Conservation (phyloP, 1,140 invertebrate genomes). For the Psilanteris sp. region DNA sequence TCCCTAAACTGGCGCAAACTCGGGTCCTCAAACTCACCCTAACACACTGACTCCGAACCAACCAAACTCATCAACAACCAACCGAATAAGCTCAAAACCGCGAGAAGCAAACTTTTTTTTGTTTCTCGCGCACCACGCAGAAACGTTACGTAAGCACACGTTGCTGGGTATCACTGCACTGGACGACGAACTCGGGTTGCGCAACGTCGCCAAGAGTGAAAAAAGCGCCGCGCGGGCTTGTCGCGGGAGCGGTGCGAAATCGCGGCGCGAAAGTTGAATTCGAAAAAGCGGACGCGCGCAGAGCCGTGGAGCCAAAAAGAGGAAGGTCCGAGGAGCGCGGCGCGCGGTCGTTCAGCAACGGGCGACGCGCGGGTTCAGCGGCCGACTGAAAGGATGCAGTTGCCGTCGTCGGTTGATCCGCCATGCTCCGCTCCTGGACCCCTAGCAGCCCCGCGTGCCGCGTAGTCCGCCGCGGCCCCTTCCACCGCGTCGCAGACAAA, state of each 20-base stretch:
- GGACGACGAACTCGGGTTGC: slow-evolving; percentile 6
- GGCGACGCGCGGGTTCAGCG: slow-evolving; percentile 79
- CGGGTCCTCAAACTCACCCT: neutral
- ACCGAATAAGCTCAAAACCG: neutral
- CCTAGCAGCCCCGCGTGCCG: slow-evolving; percentile 70
- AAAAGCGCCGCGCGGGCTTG: no score
- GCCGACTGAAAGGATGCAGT: slow-evolving; percentile 80
- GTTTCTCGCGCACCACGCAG: slow-evolving; percentile 19
- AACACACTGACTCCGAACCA: neutral
- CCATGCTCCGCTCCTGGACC: slow-evolving; percentile 76
- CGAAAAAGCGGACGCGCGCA: no score
- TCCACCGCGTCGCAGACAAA: slow-evolving; percentile 74
- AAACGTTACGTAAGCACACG: slow-evolving; percentile 43
- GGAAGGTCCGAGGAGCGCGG: neutral
- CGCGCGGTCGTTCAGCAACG: slow-evolving; percentile 57
- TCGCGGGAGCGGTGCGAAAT: no score
- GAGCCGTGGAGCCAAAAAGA: no score
- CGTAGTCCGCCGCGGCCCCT: slow-evolving; percentile 62
- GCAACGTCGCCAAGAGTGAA: slow-evolving; percentile 1
- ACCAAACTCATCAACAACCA: neutral
- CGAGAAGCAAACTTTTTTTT: slow-evolving; percentile 6
- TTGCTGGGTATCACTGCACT: slow-evolving; percentile 41
- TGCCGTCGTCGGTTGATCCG: slow-evolving; percentile 69
- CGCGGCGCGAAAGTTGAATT: no score
- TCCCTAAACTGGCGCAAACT: no score